Conservation (phyloP, 2,888 invertebrate genomes). For the Clanis bilineata region DNA sequence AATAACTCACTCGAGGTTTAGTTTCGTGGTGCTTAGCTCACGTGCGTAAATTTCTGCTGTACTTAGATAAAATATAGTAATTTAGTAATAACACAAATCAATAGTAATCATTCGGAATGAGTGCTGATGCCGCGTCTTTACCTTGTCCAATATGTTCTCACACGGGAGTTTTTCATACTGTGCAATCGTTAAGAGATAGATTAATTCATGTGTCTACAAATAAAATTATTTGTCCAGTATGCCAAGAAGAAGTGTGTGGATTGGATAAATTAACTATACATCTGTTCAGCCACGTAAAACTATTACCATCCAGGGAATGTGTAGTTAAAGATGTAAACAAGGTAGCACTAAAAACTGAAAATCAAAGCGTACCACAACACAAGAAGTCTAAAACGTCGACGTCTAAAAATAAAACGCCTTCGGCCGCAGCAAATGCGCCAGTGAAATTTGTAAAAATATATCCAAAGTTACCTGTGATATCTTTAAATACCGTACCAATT, state of each 20-base stretch:
- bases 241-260: conserved; percentile 87
- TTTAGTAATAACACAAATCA: conserved; percentile 15
- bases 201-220: conserved; percentile 89
- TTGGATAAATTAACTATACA: conserved; percentile 93
- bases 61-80: conserved; percentile 4
- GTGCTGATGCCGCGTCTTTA: conserved; percentile 81
- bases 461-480: conserved; percentile 70
- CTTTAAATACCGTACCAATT: conserved; percentile 61
- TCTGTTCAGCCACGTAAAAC: conserved; percentile 87
- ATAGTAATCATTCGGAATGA: conserved; percentile 49
- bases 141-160: conserved; percentile 90
- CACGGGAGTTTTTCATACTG: conserved; percentile 85
- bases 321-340: conserved; percentile 35
- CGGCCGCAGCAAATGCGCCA: conserved; percentile 48
- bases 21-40: conserved; percentile 56
- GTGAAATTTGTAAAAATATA: conserved; percentile 75
- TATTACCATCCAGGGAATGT: conserved; percentile 46
- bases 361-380: conserved; percentile 40
- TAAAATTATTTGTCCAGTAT: conserved; percentile 89
- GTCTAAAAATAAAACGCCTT: conserved; percentile 68
- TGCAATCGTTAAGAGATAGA: conserved; percentile 86
- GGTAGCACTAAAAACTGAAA: conserved; percentile 40
- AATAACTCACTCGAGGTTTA: conserved; percentile 65
- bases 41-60: conserved; percentile 31
- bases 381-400: conserved; percentile 56